phyloP scores from a whole-genome alignment of 2,113 vertebrate species.

The Empidonax traillii region DNA sequence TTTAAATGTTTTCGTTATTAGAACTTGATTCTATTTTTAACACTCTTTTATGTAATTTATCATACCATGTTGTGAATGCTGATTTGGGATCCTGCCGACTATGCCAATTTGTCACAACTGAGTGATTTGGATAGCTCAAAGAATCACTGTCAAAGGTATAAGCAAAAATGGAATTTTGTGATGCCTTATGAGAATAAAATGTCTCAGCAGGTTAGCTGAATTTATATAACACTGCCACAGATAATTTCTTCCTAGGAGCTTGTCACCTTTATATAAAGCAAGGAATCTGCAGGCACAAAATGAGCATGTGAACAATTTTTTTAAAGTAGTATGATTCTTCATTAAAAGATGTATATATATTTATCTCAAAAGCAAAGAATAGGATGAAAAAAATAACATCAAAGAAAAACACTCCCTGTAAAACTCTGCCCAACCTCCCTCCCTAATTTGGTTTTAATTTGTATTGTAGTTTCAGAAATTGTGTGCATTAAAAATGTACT shows the following conservation, averaged over 20 bases:
- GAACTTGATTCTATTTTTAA: not conserved
- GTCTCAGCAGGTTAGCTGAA: not conserved
- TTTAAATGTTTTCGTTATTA: not conserved
- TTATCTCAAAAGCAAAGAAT: not conserved
- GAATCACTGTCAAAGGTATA: not conserved
- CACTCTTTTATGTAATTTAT: not conserved
- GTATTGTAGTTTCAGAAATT: not conserved
- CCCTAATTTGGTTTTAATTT: not conserved
- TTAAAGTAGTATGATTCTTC: not conserved
- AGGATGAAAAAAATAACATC: not conserved
- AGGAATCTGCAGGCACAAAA: not conserved
- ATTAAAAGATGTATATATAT: not conserved
- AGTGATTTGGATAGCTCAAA: not conserved
- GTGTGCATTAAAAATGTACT: not conserved
- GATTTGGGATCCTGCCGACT: not conserved
- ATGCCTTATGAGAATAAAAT: not conserved
- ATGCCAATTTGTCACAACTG: not conserved
- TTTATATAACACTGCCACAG: not conserved
- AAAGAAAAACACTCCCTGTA: not conserved
- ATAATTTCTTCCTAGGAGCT: slow-evolving; percentile 2
- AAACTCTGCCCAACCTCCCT: not conserved
- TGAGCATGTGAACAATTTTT: not conserved
- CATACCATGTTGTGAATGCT: not conserved
- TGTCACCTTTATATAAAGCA: not conserved
- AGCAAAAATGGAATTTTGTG: not conserved